Percentiles rank a stretch among this genome's conserved stretches.
Conservation (phyloP, 2,113 vertebrate genomes). For the Rhinolophus sinicus region DNA sequence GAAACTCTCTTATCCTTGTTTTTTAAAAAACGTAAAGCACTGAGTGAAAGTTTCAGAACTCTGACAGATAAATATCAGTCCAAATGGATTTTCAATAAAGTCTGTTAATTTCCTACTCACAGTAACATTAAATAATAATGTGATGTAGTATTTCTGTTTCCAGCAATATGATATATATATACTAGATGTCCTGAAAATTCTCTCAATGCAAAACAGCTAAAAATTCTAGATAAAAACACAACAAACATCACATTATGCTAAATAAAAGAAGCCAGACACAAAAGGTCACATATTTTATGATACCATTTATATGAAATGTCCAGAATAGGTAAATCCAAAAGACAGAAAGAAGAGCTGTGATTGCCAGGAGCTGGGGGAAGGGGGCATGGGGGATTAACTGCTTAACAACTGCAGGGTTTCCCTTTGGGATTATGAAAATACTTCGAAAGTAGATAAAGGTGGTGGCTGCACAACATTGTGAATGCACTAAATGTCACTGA, state of each 20-base stretch:
- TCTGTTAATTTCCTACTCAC: conserved; percentile 34
- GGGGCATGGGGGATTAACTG: neutral
- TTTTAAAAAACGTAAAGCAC: neutral
- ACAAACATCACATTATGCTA: neutral
- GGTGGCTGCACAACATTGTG: neutral
- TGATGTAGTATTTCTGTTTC: conserved; percentile 37
- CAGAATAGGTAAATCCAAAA: neutral
- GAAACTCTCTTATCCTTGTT: neutral
- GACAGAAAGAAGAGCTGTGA: neutral
- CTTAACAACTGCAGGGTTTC: neutral
- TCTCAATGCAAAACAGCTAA: neutral
- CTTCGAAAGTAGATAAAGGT: neutral
- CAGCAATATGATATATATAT: neutral
- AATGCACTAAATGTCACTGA: neutral
- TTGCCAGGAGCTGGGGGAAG: neutral
- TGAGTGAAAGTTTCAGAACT: conserved; percentile 3
- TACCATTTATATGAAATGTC: conserved; percentile 21
- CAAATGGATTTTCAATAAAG: conserved; percentile 46
- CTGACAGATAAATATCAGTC: neutral
- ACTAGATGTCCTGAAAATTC: neutral
- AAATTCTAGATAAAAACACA: conserved; percentile 44
- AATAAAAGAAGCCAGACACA: neutral
- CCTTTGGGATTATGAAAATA: neutral
- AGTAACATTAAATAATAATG: conserved; percentile 2
- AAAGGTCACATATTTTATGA: neutral